Evolutionary conservation across 2,113 vertebrate genomes (phyloP).

Genomic region (Rhinichthys klamathensis): DNA sequence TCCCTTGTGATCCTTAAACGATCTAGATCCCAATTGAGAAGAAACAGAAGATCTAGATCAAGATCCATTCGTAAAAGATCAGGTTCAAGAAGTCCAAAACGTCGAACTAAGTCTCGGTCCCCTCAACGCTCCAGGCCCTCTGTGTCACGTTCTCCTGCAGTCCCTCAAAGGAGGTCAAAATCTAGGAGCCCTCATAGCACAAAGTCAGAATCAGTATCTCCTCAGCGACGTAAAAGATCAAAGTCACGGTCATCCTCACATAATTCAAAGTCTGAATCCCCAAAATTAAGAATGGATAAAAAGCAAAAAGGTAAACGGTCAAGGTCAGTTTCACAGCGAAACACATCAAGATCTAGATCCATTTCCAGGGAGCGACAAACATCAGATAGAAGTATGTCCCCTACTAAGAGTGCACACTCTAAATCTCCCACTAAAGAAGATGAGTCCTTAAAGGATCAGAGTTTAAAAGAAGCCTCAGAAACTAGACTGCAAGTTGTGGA

Average conservation of each 20-base stretch:
- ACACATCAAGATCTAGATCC: constrained; percentile 55
- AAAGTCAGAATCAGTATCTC: constrained; percentile 57
- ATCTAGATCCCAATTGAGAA: constrained; percentile 59
- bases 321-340: constrained; percentile 56
- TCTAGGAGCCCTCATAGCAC: constrained; percentile 59
- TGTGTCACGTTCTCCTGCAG: constrained; percentile 68
- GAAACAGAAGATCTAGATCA: constrained; percentile 56
- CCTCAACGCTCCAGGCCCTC: constrained; percentile 63
- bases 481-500: neutral
- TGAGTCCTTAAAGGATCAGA: constrained; percentile 19
- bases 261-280: constrained; percentile 57
- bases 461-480: constrained; percentile 23
- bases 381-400: constrained; percentile 64
- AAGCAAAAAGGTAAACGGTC: constrained; percentile 50
- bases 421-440: constrained; percentile 63
- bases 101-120: constrained; percentile 70
- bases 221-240: constrained; percentile 64
- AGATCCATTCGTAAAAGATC: constrained; percentile 55
- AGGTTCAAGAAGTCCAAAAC: constrained; percentile 69
- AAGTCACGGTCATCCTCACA: constrained; percentile 71
- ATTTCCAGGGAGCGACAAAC: constrained; percentile 64
- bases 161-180: constrained; percentile 66
- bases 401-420: constrained; percentile 62
- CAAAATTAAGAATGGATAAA: constrained; percentile 47
- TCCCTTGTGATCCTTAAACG: constrained; percentile 69